Base-by-base conservation (phyloP, 2,113 vertebrate genomes). In the Gadus chalcogrammus region DNA sequence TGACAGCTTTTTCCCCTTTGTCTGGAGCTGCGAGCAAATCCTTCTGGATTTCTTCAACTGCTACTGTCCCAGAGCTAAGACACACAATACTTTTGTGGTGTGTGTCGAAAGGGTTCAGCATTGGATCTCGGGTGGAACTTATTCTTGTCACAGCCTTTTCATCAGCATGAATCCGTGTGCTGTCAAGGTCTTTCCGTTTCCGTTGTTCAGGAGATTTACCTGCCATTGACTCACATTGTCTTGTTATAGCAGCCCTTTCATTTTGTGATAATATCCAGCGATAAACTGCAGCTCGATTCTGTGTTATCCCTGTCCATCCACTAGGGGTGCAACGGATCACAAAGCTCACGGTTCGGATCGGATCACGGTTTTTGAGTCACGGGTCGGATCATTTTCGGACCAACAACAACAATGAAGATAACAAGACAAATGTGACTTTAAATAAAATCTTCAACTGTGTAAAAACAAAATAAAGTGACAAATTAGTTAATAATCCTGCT, bases 191-290 rank as follows among this genome's bases (percentile, higher is more conserved):
- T 24, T 24, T 24, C 2, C 2, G 1, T 24, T 24, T 24, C 24
- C 24, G 2, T 24, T 24, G 1, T 24, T 24, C 24, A 24, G 24
- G 24, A 24, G 24, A 24, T 24, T 24, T 24, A 24, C 24, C 24
- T 24, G 24, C 24, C 24, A 24, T 24, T 24, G 24, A 24, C 24
- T 24, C 24, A 73, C 76, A 24, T 52, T 76, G 73, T 70, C 67
- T 74, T 63, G 67, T 24, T 67, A 74, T 75, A 63, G 73, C 73
- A 69, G 73, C 70, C 20, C 20, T 65, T 72, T 71, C 68, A 71
- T 72, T 71, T 66, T 77, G 74, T 1, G 69, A 75, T 28, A 77
- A 61, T 71, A 73, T 79, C 73, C 78, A 73, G 66, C 63, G 56
- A 72, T 69, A 68, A 15, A 72, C 66, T 69, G 73, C 73, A 68